Conservation (phyloP, 2,113 vertebrate species). For the Alouatta palliata region DNA sequence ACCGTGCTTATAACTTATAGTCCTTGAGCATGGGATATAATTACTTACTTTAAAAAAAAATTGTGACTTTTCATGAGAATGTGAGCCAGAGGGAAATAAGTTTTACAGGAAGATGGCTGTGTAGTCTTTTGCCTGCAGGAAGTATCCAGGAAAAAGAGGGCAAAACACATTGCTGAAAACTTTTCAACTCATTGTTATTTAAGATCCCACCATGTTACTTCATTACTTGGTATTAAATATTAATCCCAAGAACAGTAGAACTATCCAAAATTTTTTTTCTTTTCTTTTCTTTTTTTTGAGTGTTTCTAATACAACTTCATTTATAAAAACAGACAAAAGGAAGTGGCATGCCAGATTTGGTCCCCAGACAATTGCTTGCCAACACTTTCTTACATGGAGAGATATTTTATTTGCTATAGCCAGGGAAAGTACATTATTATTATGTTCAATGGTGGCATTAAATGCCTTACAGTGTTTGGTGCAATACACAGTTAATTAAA, state of each 20-base stretch:
- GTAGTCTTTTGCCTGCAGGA: not conserved
- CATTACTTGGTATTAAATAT: not conserved
- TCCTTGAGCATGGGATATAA: not conserved
- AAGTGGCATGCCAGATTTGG: not conserved
- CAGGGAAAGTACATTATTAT: not conserved
- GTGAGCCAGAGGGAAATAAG: not conserved
- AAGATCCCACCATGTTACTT: not conserved
- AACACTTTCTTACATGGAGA: not conserved
- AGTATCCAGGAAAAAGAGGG: not conserved
- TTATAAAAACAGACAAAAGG: constrained; percentile 34
- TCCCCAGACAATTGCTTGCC: not conserved
- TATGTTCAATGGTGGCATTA: not conserved
- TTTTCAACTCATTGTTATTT: not conserved
- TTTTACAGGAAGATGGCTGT: not conserved
- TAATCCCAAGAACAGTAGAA: not conserved
- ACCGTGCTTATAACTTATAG: not conserved
- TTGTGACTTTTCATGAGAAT: not conserved
- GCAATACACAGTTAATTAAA: not conserved
- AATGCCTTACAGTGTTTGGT: constrained; percentile 38
- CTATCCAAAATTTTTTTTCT: not conserved
- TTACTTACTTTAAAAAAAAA: not conserved
- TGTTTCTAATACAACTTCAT: constrained; percentile 29
- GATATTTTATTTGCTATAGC: constrained; percentile 12
- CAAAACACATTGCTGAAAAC: not conserved
- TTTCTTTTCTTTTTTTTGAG: no score